Evolutionary conservation across 2,888 invertebrate genomes (phyloP), one percentile per base, ranked within the genome.

Genomic region (Hanleya hanleyi): DNA sequence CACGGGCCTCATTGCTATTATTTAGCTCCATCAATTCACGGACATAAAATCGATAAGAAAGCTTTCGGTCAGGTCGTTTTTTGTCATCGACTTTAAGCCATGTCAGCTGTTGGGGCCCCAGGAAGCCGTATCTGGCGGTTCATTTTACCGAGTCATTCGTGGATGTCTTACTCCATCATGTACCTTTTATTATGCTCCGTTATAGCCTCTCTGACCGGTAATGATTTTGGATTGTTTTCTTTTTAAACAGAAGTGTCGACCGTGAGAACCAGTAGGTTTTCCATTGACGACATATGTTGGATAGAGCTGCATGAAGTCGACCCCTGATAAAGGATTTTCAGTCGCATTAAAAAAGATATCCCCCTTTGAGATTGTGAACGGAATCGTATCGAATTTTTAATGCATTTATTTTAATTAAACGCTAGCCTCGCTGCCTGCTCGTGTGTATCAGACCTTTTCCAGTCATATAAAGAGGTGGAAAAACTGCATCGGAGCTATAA

Each of bases 1-100:
- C 18, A 2, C 47, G 22, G 47, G n/a, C 47, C 47, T 47, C 47
- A n/a, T n/a, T 7, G 22, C n/a, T n/a, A n/a, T n/a, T n/a, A n/a
- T n/a, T n/a, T n/a, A n/a, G 57, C 32, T 32, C 15, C 57, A 57
- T 57, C 57, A 57, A 57, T 57, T 57, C 57, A 57, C 47, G 1
- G 32, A 26, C 57, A 57, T 57, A 32, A 57, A 57, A 57, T 57
- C 57, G 29, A 57, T 57, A 57, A 4, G 29, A 29, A 57, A 29
- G 26, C 57, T 15, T 57, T 57, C 26, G 57, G 57, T 57, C 57
- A 57, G 22, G 57, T 57, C 29, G 57, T 29, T 22, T 57, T 57
- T 57, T 57, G 57, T 57, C 29, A 57, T 4, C 57, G 1, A 57
- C 29, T 57, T 15, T 57, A 29, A 22, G 32, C 57, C 32, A 4